Base-by-base conservation (phyloP, 37 sponge, comb jelly and placozoan genomes). In the Halichondria panicea region DNA sequence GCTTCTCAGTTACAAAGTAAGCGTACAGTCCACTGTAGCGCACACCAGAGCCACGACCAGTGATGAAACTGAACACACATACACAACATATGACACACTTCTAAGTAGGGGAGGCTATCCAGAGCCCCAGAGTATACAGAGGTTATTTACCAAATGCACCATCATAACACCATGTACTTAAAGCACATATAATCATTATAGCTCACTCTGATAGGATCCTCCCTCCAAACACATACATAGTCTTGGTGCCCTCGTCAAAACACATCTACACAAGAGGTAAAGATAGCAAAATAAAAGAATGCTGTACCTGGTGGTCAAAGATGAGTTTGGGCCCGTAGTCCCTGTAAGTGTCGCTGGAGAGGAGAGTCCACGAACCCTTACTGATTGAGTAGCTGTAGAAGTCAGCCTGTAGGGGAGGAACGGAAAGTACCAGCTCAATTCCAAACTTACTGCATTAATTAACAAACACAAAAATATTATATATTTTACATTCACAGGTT, bases 171-270 rank as follows among this genome's bases (percentile, higher is more conserved):
- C 52, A 48, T 15, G 52, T 48, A 11, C 52, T 18, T 15, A 11
- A 48, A 48, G 15, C 52, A 48, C 52, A 48, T 48, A 48, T 48
- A 48, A 15, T 18, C 52, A 18, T 15, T 48, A 46, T 19, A 70
- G 60, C 25, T 27, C 27, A 58, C 25, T n/a, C 37, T 1, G 52
- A 75, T 64, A 41, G 34, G 30, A 89, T 69, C 34, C 78, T 75
- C n/a, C 95, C 95, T 1, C 95, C 95, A 81, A 94, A 89, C 54
- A 89, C 76, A 82, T 85, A 94, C 46, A 94, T 68, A 15, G 68
- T 15, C 31, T 84, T 72, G 0, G 76, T 76, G 4, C 43, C 72
- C 12, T 71, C 35, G 63, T 89, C 91, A 34, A 75, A 81, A 18
- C 70, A 79, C 91, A 94, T 94, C 87, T 94, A 44, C 9, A 44